Conservation (phyloP, 2,797 vertebrate genomes). For the Lycodopsis pacificus region DNA sequence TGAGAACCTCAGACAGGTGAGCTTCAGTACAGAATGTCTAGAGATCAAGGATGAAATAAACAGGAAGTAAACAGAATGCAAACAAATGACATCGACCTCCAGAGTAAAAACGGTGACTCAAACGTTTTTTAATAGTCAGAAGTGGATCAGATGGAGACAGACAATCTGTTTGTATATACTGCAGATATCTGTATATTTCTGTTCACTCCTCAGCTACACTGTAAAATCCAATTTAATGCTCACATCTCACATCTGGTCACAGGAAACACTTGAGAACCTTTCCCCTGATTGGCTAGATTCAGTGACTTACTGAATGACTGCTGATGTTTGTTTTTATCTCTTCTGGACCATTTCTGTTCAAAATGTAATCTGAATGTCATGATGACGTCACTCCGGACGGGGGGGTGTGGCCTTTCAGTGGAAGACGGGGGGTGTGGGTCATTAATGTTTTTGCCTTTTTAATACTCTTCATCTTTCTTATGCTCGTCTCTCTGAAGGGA, state of each 20-base stretch:
- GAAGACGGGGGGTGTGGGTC: neutral
- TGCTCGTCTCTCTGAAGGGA: constrained; percentile 61
- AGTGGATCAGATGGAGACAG: constrained; percentile 20
- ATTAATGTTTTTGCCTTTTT: constrained; percentile 51
- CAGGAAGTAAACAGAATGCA: neutral
- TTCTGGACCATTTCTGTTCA: constrained; percentile 68
- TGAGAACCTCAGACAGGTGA: neutral
- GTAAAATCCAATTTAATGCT: constrained; percentile 41
- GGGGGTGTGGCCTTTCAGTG: neutral
- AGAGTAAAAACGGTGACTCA: constrained; percentile 51
- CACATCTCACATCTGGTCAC: constrained; percentile 28
- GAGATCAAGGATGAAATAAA: neutral
- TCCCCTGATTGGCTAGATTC: constrained; percentile 49
- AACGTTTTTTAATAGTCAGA: constrained; percentile 4
- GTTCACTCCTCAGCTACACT: constrained; percentile 60
- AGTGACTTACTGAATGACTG: constrained; percentile 50
- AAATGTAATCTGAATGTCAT: constrained; percentile 55
- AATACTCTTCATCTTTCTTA: constrained; percentile 58
- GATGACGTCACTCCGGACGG: constrained; percentile 39
- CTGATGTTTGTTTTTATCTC: constrained; percentile 48
- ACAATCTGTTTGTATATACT: constrained; percentile 78
- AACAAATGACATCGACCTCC: constrained; percentile 5
- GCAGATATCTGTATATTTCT: constrained; percentile 82
- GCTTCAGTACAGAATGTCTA: neutral
- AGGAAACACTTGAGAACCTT: constrained; percentile 2